phyloP scores from a whole-genome alignment of 2,797 vertebrate genomes.

The Simalia tracyae region DNA sequence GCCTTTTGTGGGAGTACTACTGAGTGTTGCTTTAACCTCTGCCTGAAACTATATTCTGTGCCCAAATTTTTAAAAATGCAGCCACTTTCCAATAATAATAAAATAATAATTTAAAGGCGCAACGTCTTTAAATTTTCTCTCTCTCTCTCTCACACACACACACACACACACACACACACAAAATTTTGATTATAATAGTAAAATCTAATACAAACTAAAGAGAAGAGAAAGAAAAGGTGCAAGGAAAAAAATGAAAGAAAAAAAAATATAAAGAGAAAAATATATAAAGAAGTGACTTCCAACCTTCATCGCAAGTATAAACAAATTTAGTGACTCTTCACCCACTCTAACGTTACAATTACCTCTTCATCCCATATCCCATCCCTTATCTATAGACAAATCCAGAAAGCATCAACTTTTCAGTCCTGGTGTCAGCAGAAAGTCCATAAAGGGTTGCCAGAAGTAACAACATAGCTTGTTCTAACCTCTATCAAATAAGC shows the following conservation, averaged over 20 bases:
- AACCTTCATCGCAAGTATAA: not conserved
- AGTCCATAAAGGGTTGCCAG: not conserved
- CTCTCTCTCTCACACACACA: no score
- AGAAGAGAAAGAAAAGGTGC: no score
- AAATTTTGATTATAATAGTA: no score
- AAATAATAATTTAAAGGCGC: not conserved
- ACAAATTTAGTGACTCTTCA: not conserved
- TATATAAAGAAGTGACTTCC: not conserved
- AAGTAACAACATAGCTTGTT: not conserved
- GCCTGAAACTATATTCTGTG: not conserved
- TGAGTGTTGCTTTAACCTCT: not conserved
- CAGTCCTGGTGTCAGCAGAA: not conserved
- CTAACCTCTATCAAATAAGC: not conserved
- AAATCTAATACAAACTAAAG: no score
- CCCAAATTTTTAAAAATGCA: not conserved
- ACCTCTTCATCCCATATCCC: not conserved
- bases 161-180: no score
- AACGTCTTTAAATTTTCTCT: no score
- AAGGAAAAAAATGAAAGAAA: no score
- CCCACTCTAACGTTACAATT: not conserved
- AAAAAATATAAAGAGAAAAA: not conserved
- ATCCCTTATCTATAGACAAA: not conserved
- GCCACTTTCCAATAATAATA: not conserved
- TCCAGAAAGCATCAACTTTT: not conserved
- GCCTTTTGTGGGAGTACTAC: not conserved